Percentiles rank a stretch among this genome's conserved stretches.
Evolutionary conservation across 2,113 vertebrate species (phyloP).

Genomic region (Tyto alba): DNA sequence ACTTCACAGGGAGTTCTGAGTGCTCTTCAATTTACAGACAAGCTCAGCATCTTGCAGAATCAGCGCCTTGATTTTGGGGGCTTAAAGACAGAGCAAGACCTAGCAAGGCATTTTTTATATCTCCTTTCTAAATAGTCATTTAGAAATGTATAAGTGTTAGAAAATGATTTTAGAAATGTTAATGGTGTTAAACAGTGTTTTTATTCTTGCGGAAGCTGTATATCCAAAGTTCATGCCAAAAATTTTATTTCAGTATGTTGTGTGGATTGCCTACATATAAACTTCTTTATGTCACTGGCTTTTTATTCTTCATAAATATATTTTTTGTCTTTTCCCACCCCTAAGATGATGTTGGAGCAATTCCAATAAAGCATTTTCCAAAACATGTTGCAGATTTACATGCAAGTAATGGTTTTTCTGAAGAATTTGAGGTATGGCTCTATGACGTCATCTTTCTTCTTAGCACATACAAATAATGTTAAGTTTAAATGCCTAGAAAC

Average conservation of each 20-base stretch:
- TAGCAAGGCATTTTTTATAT: neutral
- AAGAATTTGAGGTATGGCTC: constrained; percentile 92
- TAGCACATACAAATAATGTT: neutral
- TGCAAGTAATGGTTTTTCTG: constrained; percentile 83
- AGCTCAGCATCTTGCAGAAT: neutral
- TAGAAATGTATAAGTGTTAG: neutral
- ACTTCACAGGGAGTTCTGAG: neutral
- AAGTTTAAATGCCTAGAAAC: neutral
- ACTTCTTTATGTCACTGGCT: neutral
- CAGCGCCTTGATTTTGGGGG: neutral
- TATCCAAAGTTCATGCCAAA: neutral
- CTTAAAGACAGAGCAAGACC: neutral
- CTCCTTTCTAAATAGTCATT: neutral
- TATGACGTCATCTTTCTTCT: constrained; percentile 39
- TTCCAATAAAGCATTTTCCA: constrained; percentile 88
- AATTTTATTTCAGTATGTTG: constrained; percentile 32
- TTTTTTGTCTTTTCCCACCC: constrained; percentile 51
- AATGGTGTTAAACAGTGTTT: neutral
- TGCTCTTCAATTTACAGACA: neutral
- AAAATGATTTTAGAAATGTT: neutral
- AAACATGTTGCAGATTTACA: constrained; percentile 91
- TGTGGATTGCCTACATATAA: constrained; percentile 8
- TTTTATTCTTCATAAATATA: constrained; percentile 40
- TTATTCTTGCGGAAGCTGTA: neutral
- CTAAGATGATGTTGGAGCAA: constrained; percentile 82